These are phyloP conservation scores for Sebastes taczanowskii DNA, from an alignment of 2,797 vertebrate genomes.

Conservation along the genomic window DNA sequence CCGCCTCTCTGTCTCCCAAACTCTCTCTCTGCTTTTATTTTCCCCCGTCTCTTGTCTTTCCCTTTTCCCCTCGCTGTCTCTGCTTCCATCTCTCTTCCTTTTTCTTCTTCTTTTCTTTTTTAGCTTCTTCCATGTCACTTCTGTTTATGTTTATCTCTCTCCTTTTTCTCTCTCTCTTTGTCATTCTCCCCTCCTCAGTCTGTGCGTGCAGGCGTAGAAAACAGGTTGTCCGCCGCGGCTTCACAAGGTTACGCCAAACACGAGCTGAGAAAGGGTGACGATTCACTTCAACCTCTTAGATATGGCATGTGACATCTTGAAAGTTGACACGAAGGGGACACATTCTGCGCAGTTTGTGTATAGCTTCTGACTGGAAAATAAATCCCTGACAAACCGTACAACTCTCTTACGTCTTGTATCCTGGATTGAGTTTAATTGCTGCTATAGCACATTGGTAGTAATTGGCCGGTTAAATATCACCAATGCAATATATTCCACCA, in stretches of 20 bases:
- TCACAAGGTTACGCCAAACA: constrained; percentile 63
- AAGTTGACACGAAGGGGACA: constrained; percentile 30
- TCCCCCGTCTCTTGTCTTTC: neutral
- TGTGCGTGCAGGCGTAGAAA: constrained; percentile 50
- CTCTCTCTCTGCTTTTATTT: neutral
- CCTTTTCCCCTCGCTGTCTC: neutral
- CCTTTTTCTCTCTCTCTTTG: constrained; percentile 35
- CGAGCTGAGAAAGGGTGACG: constrained; percentile 55
- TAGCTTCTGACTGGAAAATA: constrained; percentile 13
- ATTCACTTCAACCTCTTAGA: constrained; percentile 50
- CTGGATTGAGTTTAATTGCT: constrained; percentile 15
- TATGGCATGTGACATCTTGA: constrained; percentile 43
- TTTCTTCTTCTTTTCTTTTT: constrained; percentile 47
- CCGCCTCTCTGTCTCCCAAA: constrained; percentile 4
- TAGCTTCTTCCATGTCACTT: constrained; percentile 61
- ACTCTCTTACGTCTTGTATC: neutral
- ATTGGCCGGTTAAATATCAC: constrained; percentile 7
- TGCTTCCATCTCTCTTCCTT: constrained; percentile 39
- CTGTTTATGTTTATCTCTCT: constrained; percentile 55
- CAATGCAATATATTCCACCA: constrained; percentile 16
- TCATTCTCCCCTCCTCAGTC: constrained; percentile 43
- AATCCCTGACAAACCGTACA: neutral
- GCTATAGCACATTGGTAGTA: neutral
- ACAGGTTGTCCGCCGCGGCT: constrained; percentile 50
- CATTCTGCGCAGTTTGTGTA: constrained; percentile 1